These are phyloP conservation scores for Oikopleura albicans DNA, from an alignment of 23 tunicate genomes.

Conservation along the genomic window DNA sequence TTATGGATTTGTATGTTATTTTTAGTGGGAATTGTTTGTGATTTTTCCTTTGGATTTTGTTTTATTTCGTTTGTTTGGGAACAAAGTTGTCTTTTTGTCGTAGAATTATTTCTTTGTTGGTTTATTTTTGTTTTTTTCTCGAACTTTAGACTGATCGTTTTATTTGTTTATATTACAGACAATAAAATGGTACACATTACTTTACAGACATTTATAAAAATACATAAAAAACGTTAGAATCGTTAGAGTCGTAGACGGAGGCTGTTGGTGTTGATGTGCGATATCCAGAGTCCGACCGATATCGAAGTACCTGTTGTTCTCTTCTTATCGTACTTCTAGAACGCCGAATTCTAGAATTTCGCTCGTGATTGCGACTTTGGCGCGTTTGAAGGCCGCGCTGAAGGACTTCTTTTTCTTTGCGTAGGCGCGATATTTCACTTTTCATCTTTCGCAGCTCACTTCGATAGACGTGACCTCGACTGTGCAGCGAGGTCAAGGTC, in stretches of 20 bases:
- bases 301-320: background rate
- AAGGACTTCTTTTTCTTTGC: background rate
- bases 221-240: background rate
- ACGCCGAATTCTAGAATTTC: background rate
- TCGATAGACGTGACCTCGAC: background rate
- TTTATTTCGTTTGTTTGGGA: no score
- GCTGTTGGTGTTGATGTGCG: background rate
- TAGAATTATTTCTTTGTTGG: no score
- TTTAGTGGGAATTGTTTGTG: no score
- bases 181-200: no score
- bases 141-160: no score
- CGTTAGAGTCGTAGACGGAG: background rate
- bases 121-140: no score
- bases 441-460: background rate
- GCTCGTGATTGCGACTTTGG: background rate
- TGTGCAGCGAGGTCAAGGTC: background rate
- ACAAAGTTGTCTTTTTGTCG: no score
- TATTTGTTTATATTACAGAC: no score
- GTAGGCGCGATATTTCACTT: background rate
- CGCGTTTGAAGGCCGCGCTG: background rate
- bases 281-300: background rate
- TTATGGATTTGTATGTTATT: no score
- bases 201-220: no score
- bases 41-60: no score
- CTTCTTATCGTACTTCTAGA: background rate